Base-by-base conservation (phyloP, 1,140 invertebrate species). In the Heliconius melpomene region DNA sequence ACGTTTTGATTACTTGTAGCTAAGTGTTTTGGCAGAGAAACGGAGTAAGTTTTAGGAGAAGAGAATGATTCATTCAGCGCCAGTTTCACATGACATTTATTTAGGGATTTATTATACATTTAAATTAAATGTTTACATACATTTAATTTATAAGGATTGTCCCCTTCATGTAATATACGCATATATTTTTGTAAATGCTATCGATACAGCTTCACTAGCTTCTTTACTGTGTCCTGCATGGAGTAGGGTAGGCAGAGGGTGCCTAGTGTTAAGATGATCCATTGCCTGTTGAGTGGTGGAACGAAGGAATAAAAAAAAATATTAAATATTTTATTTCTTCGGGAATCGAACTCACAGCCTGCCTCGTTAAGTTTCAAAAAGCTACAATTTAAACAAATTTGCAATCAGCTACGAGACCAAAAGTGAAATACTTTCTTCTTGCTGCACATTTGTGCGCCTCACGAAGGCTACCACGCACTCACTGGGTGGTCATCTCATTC, bases 401-500 rank as follows among this genome's bases (percentile, higher is more conserved):
- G 1, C 18, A 73, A 8, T 46, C 40, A 46, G 26, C 11, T n/a
- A n/a, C 9, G 72, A 74, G 20, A 32, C 29, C 2, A 40, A 46
- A 52, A 46, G 5, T 5, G 70, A 75, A 54, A 83, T 82, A 91
- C 85, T 91, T 91, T 88, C 85, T 79, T 60, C 57, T 29, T 7
- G 74, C 86, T 79, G 32, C 83, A 85, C 84, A 77, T 13, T 57
- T 16, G 29, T 26, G 74, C 52, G 72, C 60, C 26, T 66, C 26
- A 83, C 79, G 78, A 52, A 71, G 52, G 77, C 80, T 81, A 84
- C 80, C 77, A 83, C 70, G 32, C 74, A 60, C 91, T 79, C 91
- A 79, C 88, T 94, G 93, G 93, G 93, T 94, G 93, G 93, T 90
- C 93, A 87, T 80, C 81, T 85, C 84, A 87, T 89, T 90, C 85